Evolutionary conservation across 2,113 vertebrate species (phyloP).

Genomic region (Dipodomys ordii): DNA sequence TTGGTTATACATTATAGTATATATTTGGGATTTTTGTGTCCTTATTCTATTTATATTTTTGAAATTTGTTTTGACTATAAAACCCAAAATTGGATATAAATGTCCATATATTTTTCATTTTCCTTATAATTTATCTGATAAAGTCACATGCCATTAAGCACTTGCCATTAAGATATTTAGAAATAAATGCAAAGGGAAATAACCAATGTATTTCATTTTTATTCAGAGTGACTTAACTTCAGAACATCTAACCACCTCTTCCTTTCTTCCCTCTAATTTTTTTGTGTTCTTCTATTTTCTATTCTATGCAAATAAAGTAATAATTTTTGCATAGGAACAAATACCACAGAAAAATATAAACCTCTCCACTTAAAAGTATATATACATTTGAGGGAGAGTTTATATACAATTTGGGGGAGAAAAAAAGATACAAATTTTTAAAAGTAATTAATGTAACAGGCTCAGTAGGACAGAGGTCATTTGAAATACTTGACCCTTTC

Average conservation of each 20-base stretch:
- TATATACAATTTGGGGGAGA: too few species aligned
- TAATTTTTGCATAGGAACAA: too few species aligned
- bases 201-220: conserved; percentile 3
- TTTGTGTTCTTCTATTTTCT: too few species aligned
- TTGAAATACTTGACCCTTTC: not conserved
- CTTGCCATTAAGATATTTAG: not conserved
- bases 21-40: conserved; percentile 8
- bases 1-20: not conserved
- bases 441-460: not conserved
- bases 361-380: too few species aligned
- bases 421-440: not conserved
- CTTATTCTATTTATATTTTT: conserved; percentile 27
- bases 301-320: too few species aligned
- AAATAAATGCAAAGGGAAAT: conserved; percentile 3
- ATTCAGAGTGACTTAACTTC: not conserved
- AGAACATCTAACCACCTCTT: not conserved
- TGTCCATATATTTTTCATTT: not conserved
- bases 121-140: conserved; percentile 16
- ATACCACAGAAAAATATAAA: too few species aligned
- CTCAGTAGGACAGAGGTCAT: not conserved
- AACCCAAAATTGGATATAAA: not conserved
- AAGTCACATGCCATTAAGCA: not conserved
- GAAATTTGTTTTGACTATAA: conserved; percentile 27
- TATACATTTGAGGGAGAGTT: too few species aligned
- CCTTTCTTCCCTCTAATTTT: not conserved